These are phyloP conservation scores for Acronicta aceris DNA, from an alignment of 2,888 invertebrate genomes.

Conservation along the genomic window DNA sequence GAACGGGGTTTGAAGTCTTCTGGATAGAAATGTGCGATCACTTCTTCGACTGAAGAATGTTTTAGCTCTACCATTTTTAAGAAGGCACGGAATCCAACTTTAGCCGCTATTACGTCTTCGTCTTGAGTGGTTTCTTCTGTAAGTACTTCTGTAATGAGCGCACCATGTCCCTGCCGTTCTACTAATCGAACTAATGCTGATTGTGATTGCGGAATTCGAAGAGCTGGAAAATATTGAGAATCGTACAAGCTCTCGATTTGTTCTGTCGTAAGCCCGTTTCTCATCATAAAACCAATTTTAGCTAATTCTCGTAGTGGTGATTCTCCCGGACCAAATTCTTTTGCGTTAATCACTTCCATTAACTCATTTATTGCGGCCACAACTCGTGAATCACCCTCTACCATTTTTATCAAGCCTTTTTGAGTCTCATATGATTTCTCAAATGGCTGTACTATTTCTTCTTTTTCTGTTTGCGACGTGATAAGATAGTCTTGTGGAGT, in stretches of 20 bases:
- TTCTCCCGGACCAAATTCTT: conserved; percentile 95
- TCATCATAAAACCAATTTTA: conserved; percentile 93
- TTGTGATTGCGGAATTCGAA: conserved; percentile 94
- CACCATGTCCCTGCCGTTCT: conserved; percentile 94
- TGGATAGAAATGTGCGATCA: conserved; percentile 94
- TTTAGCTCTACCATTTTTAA: conserved; percentile 95
- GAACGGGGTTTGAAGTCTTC: conserved; percentile 95
- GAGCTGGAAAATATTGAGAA: conserved; percentile 93
- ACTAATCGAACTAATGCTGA: conserved; percentile 95
- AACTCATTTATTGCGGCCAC: conserved; percentile 93
- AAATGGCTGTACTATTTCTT: conserved; percentile 86
- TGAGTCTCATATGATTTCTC: conserved; percentile 89
- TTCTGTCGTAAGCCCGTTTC: conserved; percentile 93
- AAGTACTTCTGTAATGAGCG: conserved; percentile 94
- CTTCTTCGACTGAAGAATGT: conserved; percentile 95
- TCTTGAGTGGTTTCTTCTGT: conserved; percentile 94
- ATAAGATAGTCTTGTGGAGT: conserved; percentile 89
- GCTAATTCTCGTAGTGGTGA: conserved; percentile 94
- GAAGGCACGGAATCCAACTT: conserved; percentile 95
- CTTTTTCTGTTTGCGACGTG: conserved; percentile 88
- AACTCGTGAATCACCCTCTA: conserved; percentile 88
- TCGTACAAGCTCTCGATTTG: conserved; percentile 94
- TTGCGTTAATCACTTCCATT: conserved; percentile 92
- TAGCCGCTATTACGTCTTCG: conserved; percentile 93
- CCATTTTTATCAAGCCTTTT: conserved; percentile 86